Percentiles rank a stretch among this genome's conserved stretches.
Conservation (phyloP, 2,888 invertebrate species). For the Onchidella celtica region DNA sequence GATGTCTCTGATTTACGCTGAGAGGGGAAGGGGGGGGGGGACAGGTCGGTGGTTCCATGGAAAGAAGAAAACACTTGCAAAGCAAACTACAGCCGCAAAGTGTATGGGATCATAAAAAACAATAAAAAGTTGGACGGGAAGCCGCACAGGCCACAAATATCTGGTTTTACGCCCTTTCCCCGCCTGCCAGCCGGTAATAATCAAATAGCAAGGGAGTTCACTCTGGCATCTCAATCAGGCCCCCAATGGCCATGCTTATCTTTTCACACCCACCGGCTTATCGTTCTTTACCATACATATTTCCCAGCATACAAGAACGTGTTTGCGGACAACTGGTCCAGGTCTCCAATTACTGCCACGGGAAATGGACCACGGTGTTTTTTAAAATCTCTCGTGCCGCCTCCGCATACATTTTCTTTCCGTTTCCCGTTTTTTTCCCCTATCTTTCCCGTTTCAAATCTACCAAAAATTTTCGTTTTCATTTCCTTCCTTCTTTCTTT, state of each 20-base stretch:
- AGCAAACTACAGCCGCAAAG: neutral
- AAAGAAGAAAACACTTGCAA: neutral
- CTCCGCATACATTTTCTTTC: too few relatives aligned
- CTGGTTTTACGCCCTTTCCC: neutral
- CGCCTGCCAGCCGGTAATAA: conserved; percentile 1
- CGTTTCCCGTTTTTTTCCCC: too few relatives aligned
- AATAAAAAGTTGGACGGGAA: neutral
- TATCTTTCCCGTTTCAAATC: too few relatives aligned
- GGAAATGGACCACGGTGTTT: neutral
- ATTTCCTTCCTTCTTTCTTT: too few relatives aligned
- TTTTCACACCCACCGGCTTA: conserved; percentile 29
- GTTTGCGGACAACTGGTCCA: neutral
- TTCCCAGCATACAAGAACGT: neutral
- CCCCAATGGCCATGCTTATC: conserved; percentile 9
- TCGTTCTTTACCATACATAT: conserved; percentile 10
- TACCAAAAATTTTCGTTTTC: too few relatives aligned
- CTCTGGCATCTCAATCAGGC: conserved; percentile 40
- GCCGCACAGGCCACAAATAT: neutral
- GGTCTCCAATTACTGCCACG: neutral
- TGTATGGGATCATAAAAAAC: conserved; percentile 1
- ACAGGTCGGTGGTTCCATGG: neutral
- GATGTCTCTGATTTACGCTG: neutral
- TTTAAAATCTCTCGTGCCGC: too few relatives aligned
- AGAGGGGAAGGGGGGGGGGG: neutral
- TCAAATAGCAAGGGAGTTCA: conserved; percentile 37